These are phyloP conservation scores for Oncopodura yosiiana DNA, from an alignment of 1,140 invertebrate species.

Conservation along the genomic window DNA sequence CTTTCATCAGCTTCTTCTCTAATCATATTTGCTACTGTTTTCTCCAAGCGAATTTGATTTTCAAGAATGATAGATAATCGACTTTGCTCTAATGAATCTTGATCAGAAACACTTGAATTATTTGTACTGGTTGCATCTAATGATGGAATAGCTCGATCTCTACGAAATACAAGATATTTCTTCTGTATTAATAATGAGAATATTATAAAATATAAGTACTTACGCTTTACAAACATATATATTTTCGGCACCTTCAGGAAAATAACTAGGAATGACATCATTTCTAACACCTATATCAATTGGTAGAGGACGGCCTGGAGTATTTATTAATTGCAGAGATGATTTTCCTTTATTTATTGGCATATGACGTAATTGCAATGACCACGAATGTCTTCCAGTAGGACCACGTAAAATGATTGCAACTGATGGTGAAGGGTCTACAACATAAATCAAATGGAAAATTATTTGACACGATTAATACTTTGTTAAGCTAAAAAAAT, in stretches of 20 bases:
- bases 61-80: constrained; percentile 42
- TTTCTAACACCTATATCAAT: constrained; percentile 54
- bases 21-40: constrained; percentile 22
- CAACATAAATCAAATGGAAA: constrained; percentile 1
- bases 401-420: constrained; percentile 76
- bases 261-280: constrained; percentile 51
- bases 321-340: constrained; percentile 54
- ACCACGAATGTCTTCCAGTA: constrained; percentile 90
- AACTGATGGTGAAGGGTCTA: constrained; percentile 50
- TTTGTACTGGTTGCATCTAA: constrained; percentile 61
- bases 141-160: constrained; percentile 71
- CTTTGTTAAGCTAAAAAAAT: constrained; percentile 44
- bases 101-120: constrained; percentile 38
- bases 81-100: constrained; percentile 46
- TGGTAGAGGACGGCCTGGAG: constrained; percentile 66
- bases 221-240: constrained; percentile 71
- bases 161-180: too few relatives aligned
- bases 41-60: constrained; percentile 34
- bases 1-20: constrained; percentile 25
- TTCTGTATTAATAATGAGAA: background rate
- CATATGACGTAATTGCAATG: constrained; percentile 72
- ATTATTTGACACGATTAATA: background rate
- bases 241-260: constrained; percentile 70
- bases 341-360: constrained; percentile 55
- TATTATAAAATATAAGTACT: constrained; percentile 39